These are phyloP conservation scores for Diadumene lineata DNA, from an alignment of 92 coral and sea anemone species.

Conservation along the genomic window DNA sequence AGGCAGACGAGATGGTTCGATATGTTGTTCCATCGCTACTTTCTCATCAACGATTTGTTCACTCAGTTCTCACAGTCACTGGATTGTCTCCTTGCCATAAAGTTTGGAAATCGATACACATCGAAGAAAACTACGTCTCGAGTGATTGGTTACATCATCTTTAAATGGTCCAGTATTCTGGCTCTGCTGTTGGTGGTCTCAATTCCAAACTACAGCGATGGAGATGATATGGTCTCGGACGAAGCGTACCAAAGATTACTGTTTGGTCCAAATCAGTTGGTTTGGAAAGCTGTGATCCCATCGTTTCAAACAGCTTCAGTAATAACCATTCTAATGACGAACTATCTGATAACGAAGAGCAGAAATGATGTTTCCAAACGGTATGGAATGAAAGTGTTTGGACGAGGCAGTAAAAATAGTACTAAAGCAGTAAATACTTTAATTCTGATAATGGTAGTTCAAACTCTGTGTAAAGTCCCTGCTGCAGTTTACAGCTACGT, in stretches of 20 bases:
- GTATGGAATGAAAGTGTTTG: constrained; percentile 24
- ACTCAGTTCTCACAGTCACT: constrained; percentile 16
- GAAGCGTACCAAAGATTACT: constrained; percentile 33
- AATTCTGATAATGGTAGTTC: constrained; percentile 18
- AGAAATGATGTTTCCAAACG: constrained; percentile 12
- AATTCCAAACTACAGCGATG: constrained; percentile 1
- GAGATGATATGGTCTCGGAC: constrained; percentile 22
- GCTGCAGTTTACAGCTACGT: constrained; percentile 34
- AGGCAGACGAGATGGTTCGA: constrained; percentile 35
- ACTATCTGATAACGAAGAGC: constrained; percentile 15
- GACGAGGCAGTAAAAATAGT: constrained; percentile 28
- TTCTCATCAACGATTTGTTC: constrained; percentile 32
- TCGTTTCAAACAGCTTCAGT: not conserved
- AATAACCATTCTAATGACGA: constrained; percentile 18
- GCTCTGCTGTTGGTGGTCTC: constrained; percentile 11
- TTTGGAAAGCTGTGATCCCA: constrained; percentile 41
- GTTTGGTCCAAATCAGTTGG: constrained; percentile 32
- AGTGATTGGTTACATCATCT: not conserved
- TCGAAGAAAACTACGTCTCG: constrained; percentile 7
- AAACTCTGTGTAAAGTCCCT: constrained; percentile 33
- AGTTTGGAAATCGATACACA: constrained; percentile 11
- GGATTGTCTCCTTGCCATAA: constrained; percentile 28
- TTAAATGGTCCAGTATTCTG: constrained; percentile 19
- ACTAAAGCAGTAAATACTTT: constrained; percentile 24
- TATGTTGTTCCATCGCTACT: constrained; percentile 35